Evolutionary conservation across 1,140 invertebrate genomes (phyloP).

Genomic region (Meloidogyne exigua): DNA sequence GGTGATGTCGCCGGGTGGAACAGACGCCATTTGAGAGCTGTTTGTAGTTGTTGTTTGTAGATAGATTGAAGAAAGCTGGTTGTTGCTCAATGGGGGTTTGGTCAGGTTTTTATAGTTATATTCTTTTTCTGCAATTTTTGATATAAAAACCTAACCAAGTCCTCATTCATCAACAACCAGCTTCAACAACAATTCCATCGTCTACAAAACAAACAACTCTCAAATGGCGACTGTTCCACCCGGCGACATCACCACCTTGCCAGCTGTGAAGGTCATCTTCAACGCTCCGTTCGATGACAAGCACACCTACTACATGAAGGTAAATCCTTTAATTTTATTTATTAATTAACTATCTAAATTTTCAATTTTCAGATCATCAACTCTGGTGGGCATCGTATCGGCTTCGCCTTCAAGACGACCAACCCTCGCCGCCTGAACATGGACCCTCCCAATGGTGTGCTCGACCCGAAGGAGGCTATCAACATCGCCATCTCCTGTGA

Average conservation of each 20-base stretch:
- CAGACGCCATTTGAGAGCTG: conserved; percentile 27
- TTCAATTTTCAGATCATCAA: conserved; percentile 41
- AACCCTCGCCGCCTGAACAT: conserved; percentile 40
- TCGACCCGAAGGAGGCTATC: conserved; percentile 48
- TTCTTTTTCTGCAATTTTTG: too few species aligned
- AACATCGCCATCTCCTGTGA: conserved; percentile 48
- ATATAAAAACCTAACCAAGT: background rate
- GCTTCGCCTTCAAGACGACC: conserved; percentile 51
- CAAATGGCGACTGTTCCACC: conserved; percentile 36
- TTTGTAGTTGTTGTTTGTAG: background rate
- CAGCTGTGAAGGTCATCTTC: conserved; percentile 41
- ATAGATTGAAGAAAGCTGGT: background rate
- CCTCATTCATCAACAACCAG: background rate
- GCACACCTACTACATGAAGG: conserved; percentile 51
- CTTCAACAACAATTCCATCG: background rate
- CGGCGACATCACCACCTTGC: conserved; percentile 42
- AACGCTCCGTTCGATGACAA: conserved; percentile 52
- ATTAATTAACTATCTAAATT: background rate
- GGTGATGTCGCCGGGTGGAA: conserved; percentile 43
- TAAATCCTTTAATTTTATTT: conserved; percentile 21
- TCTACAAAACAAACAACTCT: background rate
- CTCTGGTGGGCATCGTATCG: conserved; percentile 43
- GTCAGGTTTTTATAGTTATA: too few species aligned
- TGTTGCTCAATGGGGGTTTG: background rate
- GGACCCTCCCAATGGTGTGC: conserved; percentile 43